Base-by-base conservation (phyloP, 2,888 invertebrate species). In the Lochmaea crataegi region DNA sequence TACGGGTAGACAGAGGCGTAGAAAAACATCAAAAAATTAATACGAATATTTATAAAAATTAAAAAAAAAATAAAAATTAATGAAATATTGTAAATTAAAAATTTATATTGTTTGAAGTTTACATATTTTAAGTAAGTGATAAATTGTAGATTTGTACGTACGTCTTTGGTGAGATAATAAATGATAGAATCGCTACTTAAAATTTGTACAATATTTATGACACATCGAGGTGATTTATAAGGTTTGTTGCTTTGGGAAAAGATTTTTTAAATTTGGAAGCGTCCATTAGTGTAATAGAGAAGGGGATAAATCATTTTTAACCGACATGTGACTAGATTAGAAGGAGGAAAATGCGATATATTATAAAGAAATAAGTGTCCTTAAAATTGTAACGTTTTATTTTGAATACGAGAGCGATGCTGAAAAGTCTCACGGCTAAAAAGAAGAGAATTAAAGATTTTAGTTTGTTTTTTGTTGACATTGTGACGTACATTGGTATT, bases 141-240 rank as follows among this genome's bases (percentile, higher is more conserved):
- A 32, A 32, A 32, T 32, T 7, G 32, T 32, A 7, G 32, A 32
- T 7, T 32, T 32, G 32, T 26, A 32, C 14, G 38, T 14, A 60
- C 61, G 42, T 63, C 42, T 5, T n/a, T 63, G 41, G 16, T 63
- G 1, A 11, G 61, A 61, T 26, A 56, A 68, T 71, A 73, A 75
- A 75, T 71, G 32, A 32, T 65, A 60, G 68, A 64, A 65, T 51
- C 45, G 67, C 65, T 70, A 68, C 71, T 68, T 68, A 68, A 68
- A 69, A 73, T 65, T 66, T 75, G 71, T 73, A 71, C 61, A 26
- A 57, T 69, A 68, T 73, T 73, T 75, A 73, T 71, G 75, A 71
- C 68, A 67, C 65, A n/a, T 48, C 58, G n/a, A 16, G 61, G 61
- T 75, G 71, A 75, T 75, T 69, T 71, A 75, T 75, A 60, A 48